Evolutionary conservation across 2,888 invertebrate species (phyloP).

Genomic region (Ditula angustiorana): DNA sequence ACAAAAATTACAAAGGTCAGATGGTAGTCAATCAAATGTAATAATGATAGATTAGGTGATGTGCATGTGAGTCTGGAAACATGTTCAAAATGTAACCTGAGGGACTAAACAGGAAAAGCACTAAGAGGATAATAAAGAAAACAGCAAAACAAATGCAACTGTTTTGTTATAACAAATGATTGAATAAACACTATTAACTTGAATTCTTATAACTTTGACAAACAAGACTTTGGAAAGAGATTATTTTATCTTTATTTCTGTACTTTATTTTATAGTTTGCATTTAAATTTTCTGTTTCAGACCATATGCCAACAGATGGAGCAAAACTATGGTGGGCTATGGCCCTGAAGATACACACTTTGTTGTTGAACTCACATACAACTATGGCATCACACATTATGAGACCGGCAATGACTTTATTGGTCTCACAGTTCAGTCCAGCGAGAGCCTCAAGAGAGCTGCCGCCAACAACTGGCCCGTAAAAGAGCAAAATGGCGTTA

Average conservation of each 20-base stretch:
- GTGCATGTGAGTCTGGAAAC: too few species aligned
- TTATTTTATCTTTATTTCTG: not conserved
- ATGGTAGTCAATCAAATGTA: too few species aligned
- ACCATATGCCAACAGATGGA: slow-evolving; percentile 99
- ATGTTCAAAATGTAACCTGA: too few species aligned
- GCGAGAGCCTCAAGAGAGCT: slow-evolving; percentile 90
- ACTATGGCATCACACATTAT: slow-evolving; percentile 96
- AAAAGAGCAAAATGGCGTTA: slow-evolving; percentile 85
- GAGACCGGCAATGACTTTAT: slow-evolving; percentile 96
- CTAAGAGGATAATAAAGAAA: too few species aligned
- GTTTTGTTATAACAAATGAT: too few species aligned
- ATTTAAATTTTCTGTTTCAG: slow-evolving; percentile 77
- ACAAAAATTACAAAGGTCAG: too few species aligned
- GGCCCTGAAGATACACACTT: slow-evolving; percentile 98
- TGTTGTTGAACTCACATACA: slow-evolving; percentile 98
- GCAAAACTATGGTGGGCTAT: slow-evolving; percentile 99
- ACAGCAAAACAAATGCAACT: too few species aligned
- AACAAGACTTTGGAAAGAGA: not conserved
- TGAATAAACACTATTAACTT: too few species aligned
- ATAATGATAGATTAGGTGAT: too few species aligned
- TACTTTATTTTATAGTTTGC: not conserved
- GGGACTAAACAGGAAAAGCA: too few species aligned
- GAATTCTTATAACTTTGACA: too few species aligned
- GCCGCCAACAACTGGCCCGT: slow-evolving; percentile 90
- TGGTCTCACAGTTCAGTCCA: slow-evolving; percentile 93